phyloP scores from a whole-genome alignment of 2,888 invertebrate species.

The Drosophila trichaetosa region DNA sequence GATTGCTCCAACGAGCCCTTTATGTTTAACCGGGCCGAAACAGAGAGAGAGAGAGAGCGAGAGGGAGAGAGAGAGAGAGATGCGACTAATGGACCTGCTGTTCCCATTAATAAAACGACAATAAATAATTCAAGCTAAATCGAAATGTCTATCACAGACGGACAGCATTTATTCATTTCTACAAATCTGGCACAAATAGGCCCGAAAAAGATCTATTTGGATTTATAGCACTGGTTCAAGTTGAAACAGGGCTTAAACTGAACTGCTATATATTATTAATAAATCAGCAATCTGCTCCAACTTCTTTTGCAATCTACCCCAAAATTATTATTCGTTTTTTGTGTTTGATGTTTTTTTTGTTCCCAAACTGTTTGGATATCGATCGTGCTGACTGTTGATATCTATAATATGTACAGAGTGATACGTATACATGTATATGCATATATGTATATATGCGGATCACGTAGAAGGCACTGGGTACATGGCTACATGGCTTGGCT shows the following conservation, averaged over 20 bases:
- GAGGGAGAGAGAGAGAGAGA: background rate
- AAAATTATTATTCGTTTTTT: too few species aligned
- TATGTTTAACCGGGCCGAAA: constrained; percentile 6
- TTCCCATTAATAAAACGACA: constrained; percentile 47
- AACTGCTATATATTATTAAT: background rate
- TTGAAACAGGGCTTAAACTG: background rate
- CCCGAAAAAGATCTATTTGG: background rate
- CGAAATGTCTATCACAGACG: constrained; percentile 48
- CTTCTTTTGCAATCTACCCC: background rate
- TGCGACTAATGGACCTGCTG: constrained; percentile 45
- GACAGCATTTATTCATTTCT: constrained; percentile 23
- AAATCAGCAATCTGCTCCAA: background rate
- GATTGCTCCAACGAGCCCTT: constrained; percentile 19
- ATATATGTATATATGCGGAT: constrained; percentile 28
- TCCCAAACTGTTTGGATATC: constrained; percentile 10
- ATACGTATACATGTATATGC: constrained; percentile 1
- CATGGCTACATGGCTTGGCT: constrained; percentile 34
- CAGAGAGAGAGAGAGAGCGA: too few species aligned
- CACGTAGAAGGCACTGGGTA: constrained; percentile 51
- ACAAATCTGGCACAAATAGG: background rate
- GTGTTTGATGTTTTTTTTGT: constrained; percentile 12
- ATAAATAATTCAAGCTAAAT: constrained; percentile 38
- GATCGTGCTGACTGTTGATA: constrained; percentile 20
- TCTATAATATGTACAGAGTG: background rate
- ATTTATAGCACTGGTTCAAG: background rate